Percentiles rank a stretch among this genome's conserved stretches.
phyloP scores from a whole-genome alignment of 2,888 invertebrate genomes.

The Mesoligia furuncula region DNA sequence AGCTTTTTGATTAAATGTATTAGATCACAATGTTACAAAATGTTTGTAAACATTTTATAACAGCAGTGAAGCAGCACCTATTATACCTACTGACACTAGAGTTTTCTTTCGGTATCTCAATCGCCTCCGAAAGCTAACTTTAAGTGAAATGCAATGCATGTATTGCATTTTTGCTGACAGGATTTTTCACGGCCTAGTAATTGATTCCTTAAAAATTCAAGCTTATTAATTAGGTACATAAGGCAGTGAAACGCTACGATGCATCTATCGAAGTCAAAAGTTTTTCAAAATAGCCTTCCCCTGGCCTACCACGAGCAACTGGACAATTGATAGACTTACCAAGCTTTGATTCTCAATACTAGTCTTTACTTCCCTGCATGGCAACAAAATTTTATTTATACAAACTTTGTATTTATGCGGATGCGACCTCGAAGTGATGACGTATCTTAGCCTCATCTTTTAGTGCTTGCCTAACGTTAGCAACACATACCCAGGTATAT shows the following conservation, averaged over 20 bases:
- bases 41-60: no score
- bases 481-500: slow-evolving; percentile 2
- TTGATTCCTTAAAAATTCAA: no score
- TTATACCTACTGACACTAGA: no score
- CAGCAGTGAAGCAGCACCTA: no score
- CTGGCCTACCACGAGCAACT: background rate
- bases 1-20: no score
- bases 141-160: background rate
- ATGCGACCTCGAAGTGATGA: slow-evolving; percentile 47
- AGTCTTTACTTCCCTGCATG: background rate
- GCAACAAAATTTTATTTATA: slow-evolving; percentile 23
- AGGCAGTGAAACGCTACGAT: no score
- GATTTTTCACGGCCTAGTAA: no score
- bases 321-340: background rate
- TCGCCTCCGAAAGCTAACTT: background rate
- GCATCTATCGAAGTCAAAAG: background rate
- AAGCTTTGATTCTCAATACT: slow-evolving; percentile 23
- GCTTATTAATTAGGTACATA: no score
- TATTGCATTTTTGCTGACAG: background rate
- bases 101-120: background rate
- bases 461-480: slow-evolving; percentile 36
- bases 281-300: background rate
- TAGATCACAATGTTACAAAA: no score
- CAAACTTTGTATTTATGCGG: slow-evolving; percentile 3
- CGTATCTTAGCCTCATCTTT: slow-evolving; percentile 40